Base-by-base conservation (phyloP, 1,140 invertebrate species). In the Protaetia brevitarsis region DNA sequence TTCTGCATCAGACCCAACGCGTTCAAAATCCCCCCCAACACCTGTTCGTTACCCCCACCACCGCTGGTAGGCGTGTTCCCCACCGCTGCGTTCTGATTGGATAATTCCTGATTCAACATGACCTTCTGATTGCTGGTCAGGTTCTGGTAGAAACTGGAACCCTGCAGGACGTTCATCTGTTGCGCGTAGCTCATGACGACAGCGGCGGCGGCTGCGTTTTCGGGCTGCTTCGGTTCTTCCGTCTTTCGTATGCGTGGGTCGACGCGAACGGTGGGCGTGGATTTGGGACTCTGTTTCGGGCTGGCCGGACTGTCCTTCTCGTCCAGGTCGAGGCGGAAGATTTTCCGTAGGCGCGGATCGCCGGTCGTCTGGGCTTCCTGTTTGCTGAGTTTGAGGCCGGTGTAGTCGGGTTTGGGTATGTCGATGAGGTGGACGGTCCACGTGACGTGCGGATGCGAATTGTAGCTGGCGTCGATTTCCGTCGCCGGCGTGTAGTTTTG, bases 381-480 rank as follows among this genome's bases (percentile, higher is more conserved):
- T 31, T 86, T 85, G 68, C 83, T 87, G 29, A 90, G 78, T 74
- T 88, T 89, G 21, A 93, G 81, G 59, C 89, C 86, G 0, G 84
- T 85, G 71, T 91, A 94, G 73, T 90, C 87, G 0, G 89, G 88
- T 41, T 86, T 80, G 0, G 89, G 88, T 69, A 91, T 87, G 64
- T 87, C 85, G 19, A 92, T 85, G 3, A 85, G 76, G 30, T 83
- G 62, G 23, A 83, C 81, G 74, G 87, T 88, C 79, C 89, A 94
- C 1, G 78, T 69, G 28, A 92, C 86, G 0, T 88, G 88, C 0
- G 86, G 85, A 79, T 94, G 91, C 57, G 88, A 89, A 27, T 85
- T 86, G 28, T 91, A 83, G 8, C 90, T 91, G 4, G 89, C 92
- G 73, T 93, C 88, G 63, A 95, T 93, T 81, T 94, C 92, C 0